Conservation (phyloP, 2,888 invertebrate species). For the Malthinus seriepunctatus region DNA sequence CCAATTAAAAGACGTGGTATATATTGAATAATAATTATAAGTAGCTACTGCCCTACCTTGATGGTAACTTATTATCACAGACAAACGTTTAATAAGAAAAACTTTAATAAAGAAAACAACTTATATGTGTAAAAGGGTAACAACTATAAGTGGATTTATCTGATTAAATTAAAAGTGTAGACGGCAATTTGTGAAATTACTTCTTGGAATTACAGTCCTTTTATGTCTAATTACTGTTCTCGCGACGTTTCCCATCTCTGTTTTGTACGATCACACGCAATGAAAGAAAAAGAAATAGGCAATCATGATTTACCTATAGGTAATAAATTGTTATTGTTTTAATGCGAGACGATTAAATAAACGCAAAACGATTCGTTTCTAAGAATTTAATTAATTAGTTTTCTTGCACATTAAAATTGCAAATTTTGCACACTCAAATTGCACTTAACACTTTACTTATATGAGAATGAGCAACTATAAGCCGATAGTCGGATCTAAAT, state of each 20-base stretch:
- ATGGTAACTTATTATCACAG: constrained; percentile 16
- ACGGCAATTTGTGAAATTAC: constrained; percentile 56
- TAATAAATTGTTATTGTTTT: constrained; percentile 28
- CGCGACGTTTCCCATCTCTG: constrained; percentile 22
- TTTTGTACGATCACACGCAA: constrained; percentile 6
- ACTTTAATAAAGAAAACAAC: neutral
- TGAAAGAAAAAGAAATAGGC: constrained; percentile 14
- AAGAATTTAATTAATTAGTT: constrained; percentile 50
- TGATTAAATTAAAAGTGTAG: constrained; percentile 50
- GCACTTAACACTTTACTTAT: neutral
- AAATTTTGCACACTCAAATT: constrained; percentile 10
- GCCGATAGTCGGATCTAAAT: too few relatives aligned
- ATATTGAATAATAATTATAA: constrained; percentile 57
- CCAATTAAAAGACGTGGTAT: constrained; percentile 57
- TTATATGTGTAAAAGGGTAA: neutral
- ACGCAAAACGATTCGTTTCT: constrained; percentile 39
- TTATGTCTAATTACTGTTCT: constrained; percentile 33
- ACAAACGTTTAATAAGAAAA: constrained; percentile 25
- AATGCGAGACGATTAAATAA: constrained; percentile 19
- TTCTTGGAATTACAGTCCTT: constrained; percentile 49
- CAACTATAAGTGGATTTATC: neutral
- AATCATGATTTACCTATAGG: constrained; percentile 23
- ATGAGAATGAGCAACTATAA: too few relatives aligned
- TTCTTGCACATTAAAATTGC: constrained; percentile 44
- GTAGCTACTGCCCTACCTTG: constrained; percentile 47